Base-by-base conservation (phyloP, 1,140 invertebrate genomes). In the Papilio polytes region DNA sequence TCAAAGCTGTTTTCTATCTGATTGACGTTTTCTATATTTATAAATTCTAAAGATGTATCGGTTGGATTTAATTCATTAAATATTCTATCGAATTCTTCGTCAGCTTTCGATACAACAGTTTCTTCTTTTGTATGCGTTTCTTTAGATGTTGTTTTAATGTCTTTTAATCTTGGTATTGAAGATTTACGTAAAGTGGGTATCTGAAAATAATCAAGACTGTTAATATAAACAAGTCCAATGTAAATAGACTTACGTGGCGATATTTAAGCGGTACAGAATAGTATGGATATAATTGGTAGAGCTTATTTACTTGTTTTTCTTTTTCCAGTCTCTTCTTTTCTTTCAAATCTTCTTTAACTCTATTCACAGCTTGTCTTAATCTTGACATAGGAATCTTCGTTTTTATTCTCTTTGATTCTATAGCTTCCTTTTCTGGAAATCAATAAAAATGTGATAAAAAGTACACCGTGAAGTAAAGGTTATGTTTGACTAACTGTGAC, bases 21-120 rank as follows among this genome's bases (percentile, higher is more conserved):
- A 12, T 85, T 85, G 8, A 87, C 86, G 53, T 92, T 88, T 26
- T 90, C 88, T 12, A 92, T 78, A 82, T 87, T 82, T 31, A 83
- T 26, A 22, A 81, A 80, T 59, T 80, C 80, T 80, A n/a, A 80
- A 74, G 51, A 78, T 44, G 72, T 81, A 15, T 89, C 82, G 10
- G 20, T 76, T 22, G 74, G 46, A 6, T n/a, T 78, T 48, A 92
- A 87, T 87, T 92, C 91, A 76, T 90, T 89, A 76, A 90, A 94
- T 79, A 94, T 81, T 85, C 90, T 94, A 9, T 94, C 92, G 56
- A 94, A 94, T 86, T 94, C 92, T 12, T 93, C 91, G 22, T 93
- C 90, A 7, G 86, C 46, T 83, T 84, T 81, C 31, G 81, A 72
- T 8, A 76, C 78, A 12, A 77, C 26, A 0, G 77, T 83, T 70